A percentile compares a stretch with the other conserved stretches of the same genome.
Evolutionary conservation across 2,888 invertebrate genomes (phyloP).

Genomic region (Diloba caeruleocephala): DNA sequence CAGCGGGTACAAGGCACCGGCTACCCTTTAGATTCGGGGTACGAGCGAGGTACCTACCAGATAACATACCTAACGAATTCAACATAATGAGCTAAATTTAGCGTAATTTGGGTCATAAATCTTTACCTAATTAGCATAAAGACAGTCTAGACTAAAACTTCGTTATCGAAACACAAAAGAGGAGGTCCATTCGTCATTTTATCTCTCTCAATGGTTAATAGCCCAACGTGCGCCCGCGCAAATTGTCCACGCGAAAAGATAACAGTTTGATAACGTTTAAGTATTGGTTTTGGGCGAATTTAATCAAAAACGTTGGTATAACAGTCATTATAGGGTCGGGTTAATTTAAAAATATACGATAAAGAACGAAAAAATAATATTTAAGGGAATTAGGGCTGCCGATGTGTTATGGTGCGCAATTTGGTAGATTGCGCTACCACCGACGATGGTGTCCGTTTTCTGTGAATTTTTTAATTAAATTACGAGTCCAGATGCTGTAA

Average conservation of each 20-base stretch:
- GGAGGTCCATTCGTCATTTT: slow-evolving; percentile 48
- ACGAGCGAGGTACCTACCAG: no score
- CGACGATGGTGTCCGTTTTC: slow-evolving; percentile 75
- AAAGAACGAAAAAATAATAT: slow-evolving; percentile 84
- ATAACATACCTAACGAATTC: slow-evolving; percentile 1
- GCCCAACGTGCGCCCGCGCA: slow-evolving; percentile 52
- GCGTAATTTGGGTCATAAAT: slow-evolving; percentile 23
- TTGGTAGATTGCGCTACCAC: slow-evolving; percentile 82
- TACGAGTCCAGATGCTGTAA: slow-evolving; percentile 81
- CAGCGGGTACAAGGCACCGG: no score
- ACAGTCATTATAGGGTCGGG: slow-evolving; percentile 80
- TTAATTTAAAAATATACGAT: slow-evolving; percentile 87
- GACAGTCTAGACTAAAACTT: slow-evolving; percentile 52
- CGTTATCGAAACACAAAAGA: slow-evolving; percentile 54
- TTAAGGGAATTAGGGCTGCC: slow-evolving; percentile 86
- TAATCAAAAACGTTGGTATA: slow-evolving; percentile 83
- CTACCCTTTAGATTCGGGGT: no score
- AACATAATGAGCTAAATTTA: slow-evolving; percentile 24
- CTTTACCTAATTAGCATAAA: slow-evolving; percentile 47
- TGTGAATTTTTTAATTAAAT: slow-evolving; percentile 89
- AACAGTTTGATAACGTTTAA: slow-evolving; percentile 81
- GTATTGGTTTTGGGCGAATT: slow-evolving; percentile 86
- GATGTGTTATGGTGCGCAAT: slow-evolving; percentile 77
- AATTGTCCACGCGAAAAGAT: slow-evolving; percentile 68
- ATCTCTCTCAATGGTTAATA: slow-evolving; percentile 37